These are phyloP conservation scores for Zaprionus camerounensis DNA, from an alignment of 1,140 invertebrate genomes.

Conservation along the genomic window DNA sequence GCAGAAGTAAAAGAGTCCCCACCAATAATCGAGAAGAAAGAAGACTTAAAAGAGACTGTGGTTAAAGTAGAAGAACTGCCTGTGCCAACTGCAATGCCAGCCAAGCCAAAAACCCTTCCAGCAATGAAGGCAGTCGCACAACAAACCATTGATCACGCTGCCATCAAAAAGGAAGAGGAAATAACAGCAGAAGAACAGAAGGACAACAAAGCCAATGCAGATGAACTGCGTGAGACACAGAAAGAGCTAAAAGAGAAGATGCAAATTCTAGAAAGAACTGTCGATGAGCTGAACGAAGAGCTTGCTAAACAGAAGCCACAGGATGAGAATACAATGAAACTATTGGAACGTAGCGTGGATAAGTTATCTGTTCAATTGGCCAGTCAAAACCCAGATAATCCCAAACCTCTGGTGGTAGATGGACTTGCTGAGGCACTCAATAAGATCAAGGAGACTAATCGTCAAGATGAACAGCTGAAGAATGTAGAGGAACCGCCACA, in stretches of 20 bases:
- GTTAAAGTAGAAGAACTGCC: background rate
- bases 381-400: conserved; percentile 67
- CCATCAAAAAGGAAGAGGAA: conserved; percentile 86
- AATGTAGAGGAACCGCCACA: conserved; percentile 1
- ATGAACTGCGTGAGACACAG: conserved; percentile 83
- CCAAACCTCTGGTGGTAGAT: conserved; percentile 23
- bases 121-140: background rate
- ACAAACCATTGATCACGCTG: conserved; percentile 73
- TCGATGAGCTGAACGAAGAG: conserved; percentile 85
- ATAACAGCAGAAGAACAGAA: conserved; percentile 85
- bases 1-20: background rate
- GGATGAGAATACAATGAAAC: conserved; percentile 84
- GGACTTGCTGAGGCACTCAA: conserved; percentile 57
- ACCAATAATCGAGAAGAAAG: conserved; percentile 24
- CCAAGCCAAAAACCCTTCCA: background rate
- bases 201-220: conserved; percentile 83
- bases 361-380: conserved; percentile 85
- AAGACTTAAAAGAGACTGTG: conserved; percentile 15
- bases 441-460: conserved; percentile 43
- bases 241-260: conserved; percentile 86
- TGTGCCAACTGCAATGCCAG: background rate
- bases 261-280: conserved; percentile 85
- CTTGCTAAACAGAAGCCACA: conserved; percentile 76
- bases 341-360: conserved; percentile 84
- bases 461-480: conserved; percentile 14